A percentile compares a stretch with the other conserved stretches of the same genome.
Evolutionary conservation across 2,888 invertebrate species (phyloP).

Genomic region (Drosophila sordidula): DNA sequence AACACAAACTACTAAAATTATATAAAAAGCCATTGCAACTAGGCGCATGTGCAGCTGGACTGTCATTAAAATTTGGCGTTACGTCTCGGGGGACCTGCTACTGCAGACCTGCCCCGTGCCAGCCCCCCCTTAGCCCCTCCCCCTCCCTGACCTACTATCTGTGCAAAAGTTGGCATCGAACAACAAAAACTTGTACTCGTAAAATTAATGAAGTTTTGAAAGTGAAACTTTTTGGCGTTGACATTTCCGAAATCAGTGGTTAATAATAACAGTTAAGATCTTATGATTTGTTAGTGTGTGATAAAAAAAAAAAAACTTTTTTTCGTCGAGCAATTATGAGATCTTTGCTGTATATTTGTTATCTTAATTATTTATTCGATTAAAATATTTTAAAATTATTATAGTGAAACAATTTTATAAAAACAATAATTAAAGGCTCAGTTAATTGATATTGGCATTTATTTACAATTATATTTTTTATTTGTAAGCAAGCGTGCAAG

Average conservation of each 20-base stretch:
- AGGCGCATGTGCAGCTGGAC: constrained; percentile 38
- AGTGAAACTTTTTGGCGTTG: constrained; percentile 67
- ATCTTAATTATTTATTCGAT: neutral
- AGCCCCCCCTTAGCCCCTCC: neutral
- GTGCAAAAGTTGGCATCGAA: constrained; percentile 25
- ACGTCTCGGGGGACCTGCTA: constrained; percentile 39
- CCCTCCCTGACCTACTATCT: constrained; percentile 4
- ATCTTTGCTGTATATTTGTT: neutral
- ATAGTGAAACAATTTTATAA: too few relatives aligned
- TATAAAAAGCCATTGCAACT: constrained; percentile 49
- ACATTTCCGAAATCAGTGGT: constrained; percentile 24
- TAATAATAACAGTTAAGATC: constrained; percentile 29
- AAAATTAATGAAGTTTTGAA: constrained; percentile 71
- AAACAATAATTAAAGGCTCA: too few relatives aligned
- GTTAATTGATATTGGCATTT: too few relatives aligned
- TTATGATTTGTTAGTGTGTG: neutral
- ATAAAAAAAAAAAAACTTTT: constrained; percentile 3
- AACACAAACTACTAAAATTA: constrained; percentile 38
- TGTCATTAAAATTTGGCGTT: constrained; percentile 56
- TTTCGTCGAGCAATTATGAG: neutral
- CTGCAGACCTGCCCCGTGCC: constrained; percentile 6
- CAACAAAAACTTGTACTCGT: constrained; percentile 53
- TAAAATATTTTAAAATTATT: too few relatives aligned
- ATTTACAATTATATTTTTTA: too few relatives aligned
- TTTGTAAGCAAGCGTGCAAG: too few relatives aligned